Base-by-base conservation (phyloP, 2,888 invertebrate species). In the Caenorhabditis afra region DNA sequence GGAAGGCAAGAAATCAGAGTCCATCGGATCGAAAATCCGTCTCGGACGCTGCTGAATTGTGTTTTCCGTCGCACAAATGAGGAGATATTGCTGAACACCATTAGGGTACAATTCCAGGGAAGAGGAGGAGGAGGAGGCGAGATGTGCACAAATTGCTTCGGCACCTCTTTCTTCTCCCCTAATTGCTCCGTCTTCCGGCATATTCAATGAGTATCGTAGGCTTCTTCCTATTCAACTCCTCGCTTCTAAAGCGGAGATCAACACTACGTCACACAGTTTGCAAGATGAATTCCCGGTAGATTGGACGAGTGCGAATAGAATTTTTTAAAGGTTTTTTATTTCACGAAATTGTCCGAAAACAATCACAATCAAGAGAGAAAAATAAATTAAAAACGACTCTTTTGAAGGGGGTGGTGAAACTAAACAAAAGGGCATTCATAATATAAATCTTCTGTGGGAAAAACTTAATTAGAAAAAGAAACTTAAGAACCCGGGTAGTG, bases 381-480 rank as follows among this genome's bases (percentile, higher is more conserved):
- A 64, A 68, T 68, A 68, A 68, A 61, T 68, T 61, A 68, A 16
- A 50, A 50, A 44, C 29, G 44, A 57, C 57, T 44, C 57, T 57
- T 55, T 14, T 29, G 44, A 23, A n/a, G 22, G 53, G 12, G 3
- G 37, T 61, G 50, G 41, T 53, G 47, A 37, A 57, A 57, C 55
- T 18, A 57, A 57, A 57, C 39, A 57, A 57, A 22, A 44, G 57
- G 57, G 41, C 41, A 57, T 41, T 55, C 22, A 57, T 57, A 41
- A 57, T 57, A 57, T 57, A 57, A 20, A 18, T 37, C 11, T 39
- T 37, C 22, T 22, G 16, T 16, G 55, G 41, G 45, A 29, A 29
- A 29, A 47, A 45, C 23, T 23, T 45, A 47, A 37, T 52, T 52
- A 59, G 58, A 35, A 22, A 52, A 67, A 68, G 18, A 61, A 29